A percentile compares a stretch with the other conserved stretches of the same genome.
Conservation (phyloP, 2,113 vertebrate genomes). For the Trematocara variabile region DNA sequence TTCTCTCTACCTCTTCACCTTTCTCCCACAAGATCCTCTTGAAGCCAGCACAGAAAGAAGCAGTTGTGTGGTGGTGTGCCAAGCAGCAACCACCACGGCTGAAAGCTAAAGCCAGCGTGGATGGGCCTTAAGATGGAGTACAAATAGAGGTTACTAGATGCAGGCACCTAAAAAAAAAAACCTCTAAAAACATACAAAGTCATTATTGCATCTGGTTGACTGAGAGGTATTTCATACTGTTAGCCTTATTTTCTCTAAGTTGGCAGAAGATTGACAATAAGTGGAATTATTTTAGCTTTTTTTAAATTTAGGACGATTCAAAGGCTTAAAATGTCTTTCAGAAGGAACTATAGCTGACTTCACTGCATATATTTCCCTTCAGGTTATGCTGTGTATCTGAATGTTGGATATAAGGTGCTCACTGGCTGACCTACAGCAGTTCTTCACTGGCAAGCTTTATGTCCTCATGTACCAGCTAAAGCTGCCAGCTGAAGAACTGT, state of each 20-base stretch:
- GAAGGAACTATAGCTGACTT: background rate
- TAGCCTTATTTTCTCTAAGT: background rate
- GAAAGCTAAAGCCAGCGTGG: conserved; percentile 28
- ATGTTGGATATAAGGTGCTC: conserved; percentile 5
- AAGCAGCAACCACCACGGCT: background rate
- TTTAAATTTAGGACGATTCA: background rate
- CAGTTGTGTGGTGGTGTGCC: conserved; percentile 1
- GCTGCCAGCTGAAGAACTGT: conserved; percentile 99
- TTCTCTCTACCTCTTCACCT: conserved; percentile 36
- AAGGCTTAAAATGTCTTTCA: background rate
- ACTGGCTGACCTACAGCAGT: conserved; percentile 96
- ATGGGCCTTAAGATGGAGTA: conserved; percentile 4
- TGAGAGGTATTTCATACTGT: background rate
- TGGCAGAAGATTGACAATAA: background rate
- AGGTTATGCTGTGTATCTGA: background rate
- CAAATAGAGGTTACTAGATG: conserved; percentile 9
- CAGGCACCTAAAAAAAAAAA: background rate
- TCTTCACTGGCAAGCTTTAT: conserved; percentile 99
- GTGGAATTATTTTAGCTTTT: background rate
- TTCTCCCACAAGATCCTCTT: conserved; percentile 30
- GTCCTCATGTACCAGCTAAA: conserved; percentile 95
- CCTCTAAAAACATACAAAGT: background rate
- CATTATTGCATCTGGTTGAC: background rate
- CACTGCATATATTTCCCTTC: background rate
- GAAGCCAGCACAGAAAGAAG: conserved; percentile 7